These are phyloP conservation scores for Drosophila bunnanda DNA, from an alignment of 2,888 invertebrate genomes.

Conservation along the genomic window DNA sequence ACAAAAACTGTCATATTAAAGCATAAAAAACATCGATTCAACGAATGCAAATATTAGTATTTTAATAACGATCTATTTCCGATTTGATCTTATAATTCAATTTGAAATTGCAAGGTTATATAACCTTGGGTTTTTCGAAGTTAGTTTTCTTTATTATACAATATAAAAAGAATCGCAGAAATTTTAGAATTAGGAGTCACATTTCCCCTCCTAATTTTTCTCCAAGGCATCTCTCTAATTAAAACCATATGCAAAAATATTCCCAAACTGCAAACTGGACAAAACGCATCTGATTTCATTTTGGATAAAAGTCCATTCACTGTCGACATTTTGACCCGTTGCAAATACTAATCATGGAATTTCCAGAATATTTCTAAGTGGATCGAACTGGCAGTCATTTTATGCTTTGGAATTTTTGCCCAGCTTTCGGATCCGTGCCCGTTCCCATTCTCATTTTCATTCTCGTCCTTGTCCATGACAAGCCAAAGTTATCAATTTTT, in stretches of 20 bases:
- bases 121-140: too few species aligned
- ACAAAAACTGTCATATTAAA: too few species aligned
- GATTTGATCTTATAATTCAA: too few species aligned
- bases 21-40: too few species aligned
- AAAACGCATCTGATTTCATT: slow-evolving; percentile 22
- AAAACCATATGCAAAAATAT: not conserved
- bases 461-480: slow-evolving; percentile 14
- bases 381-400: slow-evolving; percentile 28
- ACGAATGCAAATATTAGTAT: too few species aligned
- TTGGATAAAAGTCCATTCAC: not conserved
- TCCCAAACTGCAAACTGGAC: slow-evolving; percentile 2
- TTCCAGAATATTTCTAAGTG: slow-evolving; percentile 20
- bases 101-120: too few species aligned
- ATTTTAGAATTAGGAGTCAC: too few species aligned
- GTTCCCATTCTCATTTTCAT: not conserved
- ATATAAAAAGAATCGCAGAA: too few species aligned
- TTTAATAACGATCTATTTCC: too few species aligned
- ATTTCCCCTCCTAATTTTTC: not conserved
- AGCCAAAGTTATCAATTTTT: slow-evolving; percentile 44
- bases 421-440: not conserved
- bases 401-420: slow-evolving; percentile 25
- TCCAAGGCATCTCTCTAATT: not conserved
- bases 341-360: slow-evolving; percentile 32
- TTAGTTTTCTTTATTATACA: too few species aligned
- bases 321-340: slow-evolving; percentile 2